phyloP scores from a whole-genome alignment of 2,888 invertebrate species.

The Tricholauxania praeusta region DNA sequence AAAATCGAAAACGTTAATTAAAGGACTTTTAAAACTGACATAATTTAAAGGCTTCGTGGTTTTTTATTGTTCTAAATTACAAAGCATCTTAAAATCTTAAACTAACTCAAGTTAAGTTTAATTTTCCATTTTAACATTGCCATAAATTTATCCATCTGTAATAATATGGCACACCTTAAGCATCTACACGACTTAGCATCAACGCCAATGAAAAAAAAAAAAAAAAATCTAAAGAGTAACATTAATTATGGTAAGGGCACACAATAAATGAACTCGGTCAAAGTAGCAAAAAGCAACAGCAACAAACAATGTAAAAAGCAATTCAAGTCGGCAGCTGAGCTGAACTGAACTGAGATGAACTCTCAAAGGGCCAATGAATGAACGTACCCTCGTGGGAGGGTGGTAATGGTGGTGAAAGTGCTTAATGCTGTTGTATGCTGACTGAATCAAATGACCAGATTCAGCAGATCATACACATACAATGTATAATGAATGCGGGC shows the following conservation, averaged over 20 bases:
- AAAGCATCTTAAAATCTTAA: no score
- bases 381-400: background rate
- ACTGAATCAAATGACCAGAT: constrained; percentile 10
- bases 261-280: constrained; percentile 36
- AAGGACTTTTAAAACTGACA: no score
- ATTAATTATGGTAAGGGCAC: constrained; percentile 5
- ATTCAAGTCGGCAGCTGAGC: constrained; percentile 18
- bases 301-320: background rate
- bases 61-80: no score
- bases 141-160: no score
- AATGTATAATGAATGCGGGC: constrained; percentile 24
- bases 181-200: constrained; percentile 22
- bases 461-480: background rate
- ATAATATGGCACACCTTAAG: constrained; percentile 8
- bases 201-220: background rate
- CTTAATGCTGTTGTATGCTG: constrained; percentile 12
- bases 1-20: no score
- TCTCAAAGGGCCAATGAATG: constrained; percentile 6
- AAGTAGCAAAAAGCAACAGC: constrained; percentile 16
- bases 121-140: no score
- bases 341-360: constrained; percentile 31
- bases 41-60: no score
- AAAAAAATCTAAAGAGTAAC: constrained; percentile 12
- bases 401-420: constrained; percentile 5
- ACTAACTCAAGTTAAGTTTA: no score